Evolutionary conservation across 2,888 invertebrate species (phyloP).

Genomic region (Eupeodes luniger): DNA sequence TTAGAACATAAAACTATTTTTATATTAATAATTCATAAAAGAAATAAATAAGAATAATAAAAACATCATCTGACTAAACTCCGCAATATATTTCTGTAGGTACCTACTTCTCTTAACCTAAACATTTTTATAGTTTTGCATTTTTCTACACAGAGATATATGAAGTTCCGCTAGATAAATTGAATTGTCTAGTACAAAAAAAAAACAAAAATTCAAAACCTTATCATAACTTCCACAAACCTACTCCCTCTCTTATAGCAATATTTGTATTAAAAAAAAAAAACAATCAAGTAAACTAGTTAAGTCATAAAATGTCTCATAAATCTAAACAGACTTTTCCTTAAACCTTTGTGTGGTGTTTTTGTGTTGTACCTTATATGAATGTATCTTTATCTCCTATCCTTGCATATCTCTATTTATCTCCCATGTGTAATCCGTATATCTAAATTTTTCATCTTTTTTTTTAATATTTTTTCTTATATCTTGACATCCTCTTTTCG

Average conservation of each 20-base stretch:
- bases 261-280: neutral
- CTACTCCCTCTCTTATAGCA: neutral
- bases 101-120: neutral
- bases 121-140: neutral
- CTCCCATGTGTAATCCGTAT: constrained; percentile 18
- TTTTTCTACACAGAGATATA: neutral
- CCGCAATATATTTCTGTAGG: too few species aligned
- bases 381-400: constrained; percentile 2
- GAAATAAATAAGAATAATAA: neutral
- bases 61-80: too few species aligned
- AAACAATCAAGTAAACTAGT: constrained; percentile 21
- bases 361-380: neutral
- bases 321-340: constrained; percentile 35
- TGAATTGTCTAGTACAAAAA: constrained; percentile 1
- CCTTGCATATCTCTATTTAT: neutral
- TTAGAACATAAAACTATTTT: too few species aligned
- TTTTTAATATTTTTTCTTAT: neutral
- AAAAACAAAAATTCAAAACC: neutral
- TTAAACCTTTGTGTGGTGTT: constrained; percentile 4
- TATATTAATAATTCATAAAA: neutral
- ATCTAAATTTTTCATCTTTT: neutral
- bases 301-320: constrained; percentile 37
- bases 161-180: constrained; percentile 10
- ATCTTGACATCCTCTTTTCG: constrained; percentile 34
- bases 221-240: constrained; percentile 6